These are phyloP conservation scores for Margaritifera margaritifera DNA, from an alignment of 2,888 invertebrate species.

Conservation along the genomic window DNA sequence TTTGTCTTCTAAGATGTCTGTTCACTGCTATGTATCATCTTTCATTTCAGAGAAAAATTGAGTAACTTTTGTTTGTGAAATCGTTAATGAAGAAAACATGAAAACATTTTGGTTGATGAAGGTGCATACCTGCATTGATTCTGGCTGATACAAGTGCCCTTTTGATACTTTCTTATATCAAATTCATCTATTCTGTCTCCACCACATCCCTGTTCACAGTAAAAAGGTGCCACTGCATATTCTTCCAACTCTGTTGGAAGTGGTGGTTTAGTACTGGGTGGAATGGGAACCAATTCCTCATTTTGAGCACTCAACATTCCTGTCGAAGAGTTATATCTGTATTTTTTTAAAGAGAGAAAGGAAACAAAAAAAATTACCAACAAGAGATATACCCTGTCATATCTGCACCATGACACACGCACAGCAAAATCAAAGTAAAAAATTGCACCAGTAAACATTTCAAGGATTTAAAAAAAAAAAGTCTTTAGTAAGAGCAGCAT, in stretches of 20 bases:
- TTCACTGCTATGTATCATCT: no score
- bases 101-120: constrained; percentile 1
- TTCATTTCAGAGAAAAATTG: no score
- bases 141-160: constrained; percentile 33
- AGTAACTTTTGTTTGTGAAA: no score
- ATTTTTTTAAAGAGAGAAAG: background rate
- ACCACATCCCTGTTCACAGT: constrained; percentile 45
- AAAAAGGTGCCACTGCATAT: constrained; percentile 39
- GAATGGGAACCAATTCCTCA: constrained; percentile 30
- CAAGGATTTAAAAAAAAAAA: no score
- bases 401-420: no score
- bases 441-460: no score
- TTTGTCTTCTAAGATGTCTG: no score
- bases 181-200: constrained; percentile 26
- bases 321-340: constrained; percentile 33
- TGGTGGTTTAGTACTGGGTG: constrained; percentile 21
- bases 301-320: constrained; percentile 32
- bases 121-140: constrained; percentile 35
- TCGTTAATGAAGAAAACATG: background rate
- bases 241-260: constrained; percentile 18
- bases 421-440: no score
- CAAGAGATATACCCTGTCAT: no score
- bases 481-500: no score
- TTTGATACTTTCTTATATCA: constrained; percentile 36
- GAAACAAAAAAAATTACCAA: no score